Conservation (phyloP, 2,888 invertebrate species). For the Drosophila lutescens region DNA sequence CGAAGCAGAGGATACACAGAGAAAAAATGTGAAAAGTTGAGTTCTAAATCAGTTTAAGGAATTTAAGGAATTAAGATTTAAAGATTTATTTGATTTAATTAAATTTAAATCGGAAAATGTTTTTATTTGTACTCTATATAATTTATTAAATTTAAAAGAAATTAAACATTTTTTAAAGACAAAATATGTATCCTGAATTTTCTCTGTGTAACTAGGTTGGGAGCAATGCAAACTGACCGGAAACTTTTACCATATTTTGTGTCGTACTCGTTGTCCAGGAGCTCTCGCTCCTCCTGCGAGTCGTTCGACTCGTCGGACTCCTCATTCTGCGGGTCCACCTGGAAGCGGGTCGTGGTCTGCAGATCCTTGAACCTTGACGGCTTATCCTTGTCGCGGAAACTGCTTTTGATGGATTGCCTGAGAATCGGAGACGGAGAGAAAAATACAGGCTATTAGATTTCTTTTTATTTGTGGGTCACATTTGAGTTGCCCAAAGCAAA, state of each 20-base stretch:
- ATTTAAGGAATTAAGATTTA: no score
- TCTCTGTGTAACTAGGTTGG: conserved; percentile 8
- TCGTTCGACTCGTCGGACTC: conserved; percentile 85
- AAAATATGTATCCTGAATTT: not conserved
- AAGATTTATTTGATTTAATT: no score
- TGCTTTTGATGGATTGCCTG: conserved; percentile 86
- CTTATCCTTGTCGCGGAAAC: conserved; percentile 87
- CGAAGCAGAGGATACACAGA: conserved; percentile 5
- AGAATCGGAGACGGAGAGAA: conserved; percentile 15
- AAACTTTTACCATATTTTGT: conserved; percentile 92
- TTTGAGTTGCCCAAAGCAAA: not conserved
- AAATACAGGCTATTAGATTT: no score
- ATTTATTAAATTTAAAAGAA: no score
- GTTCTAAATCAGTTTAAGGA: no score
- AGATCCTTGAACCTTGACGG: conserved; percentile 87
- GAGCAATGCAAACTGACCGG: conserved; percentile 85
- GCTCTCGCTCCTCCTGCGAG: conserved; percentile 84
- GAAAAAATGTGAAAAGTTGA: not conserved
- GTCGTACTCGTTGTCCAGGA: conserved; percentile 86
- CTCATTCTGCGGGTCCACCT: conserved; percentile 85
- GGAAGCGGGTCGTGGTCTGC: conserved; percentile 87
- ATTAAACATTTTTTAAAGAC: no score
- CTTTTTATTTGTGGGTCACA: conserved; percentile 1
- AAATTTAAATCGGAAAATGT: no score
- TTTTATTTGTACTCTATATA: no score